Evolutionary conservation across 64 coral and sea anemone genomes (phyloP).

Genomic region (Cladopsammia gracilis): DNA sequence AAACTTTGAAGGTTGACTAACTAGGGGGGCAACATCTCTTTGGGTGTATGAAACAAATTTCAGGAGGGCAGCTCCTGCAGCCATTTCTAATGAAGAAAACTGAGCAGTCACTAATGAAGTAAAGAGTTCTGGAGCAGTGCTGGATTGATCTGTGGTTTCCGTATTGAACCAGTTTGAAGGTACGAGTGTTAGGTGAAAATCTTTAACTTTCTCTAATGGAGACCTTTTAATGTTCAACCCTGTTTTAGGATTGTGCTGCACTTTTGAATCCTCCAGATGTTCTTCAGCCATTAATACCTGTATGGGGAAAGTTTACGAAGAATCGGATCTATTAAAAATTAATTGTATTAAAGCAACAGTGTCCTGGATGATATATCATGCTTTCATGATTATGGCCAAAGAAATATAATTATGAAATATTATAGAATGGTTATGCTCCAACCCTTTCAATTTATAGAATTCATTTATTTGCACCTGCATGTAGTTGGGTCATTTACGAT

Average conservation of each 20-base stretch:
- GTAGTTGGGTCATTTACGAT: too few species aligned
- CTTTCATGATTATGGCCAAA: too few species aligned
- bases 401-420: too few species aligned
- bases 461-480: too few species aligned
- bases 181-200: constrained; percentile 80
- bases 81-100: constrained; percentile 82
- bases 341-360: too few species aligned
- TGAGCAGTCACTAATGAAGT: constrained; percentile 47
- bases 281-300: constrained; percentile 81
- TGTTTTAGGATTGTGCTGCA: constrained; percentile 71
- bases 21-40: constrained; percentile 80
- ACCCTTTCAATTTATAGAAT: too few species aligned
- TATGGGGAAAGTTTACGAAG: not conserved
- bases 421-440: too few species aligned
- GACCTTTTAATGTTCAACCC: constrained; percentile 52
- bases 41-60: constrained; percentile 87
- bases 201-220: constrained; percentile 56
- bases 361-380: too few species aligned
- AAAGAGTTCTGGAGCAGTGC: constrained; percentile 21
- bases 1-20: constrained; percentile 74
- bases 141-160: not conserved
- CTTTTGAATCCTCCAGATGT: constrained; percentile 61
- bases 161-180: constrained; percentile 79
- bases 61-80: constrained; percentile 66
- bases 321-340: too few species aligned